Evolutionary conservation across 1,140 invertebrate species (phyloP).

Genomic region (Galendromus occidentalis): DNA sequence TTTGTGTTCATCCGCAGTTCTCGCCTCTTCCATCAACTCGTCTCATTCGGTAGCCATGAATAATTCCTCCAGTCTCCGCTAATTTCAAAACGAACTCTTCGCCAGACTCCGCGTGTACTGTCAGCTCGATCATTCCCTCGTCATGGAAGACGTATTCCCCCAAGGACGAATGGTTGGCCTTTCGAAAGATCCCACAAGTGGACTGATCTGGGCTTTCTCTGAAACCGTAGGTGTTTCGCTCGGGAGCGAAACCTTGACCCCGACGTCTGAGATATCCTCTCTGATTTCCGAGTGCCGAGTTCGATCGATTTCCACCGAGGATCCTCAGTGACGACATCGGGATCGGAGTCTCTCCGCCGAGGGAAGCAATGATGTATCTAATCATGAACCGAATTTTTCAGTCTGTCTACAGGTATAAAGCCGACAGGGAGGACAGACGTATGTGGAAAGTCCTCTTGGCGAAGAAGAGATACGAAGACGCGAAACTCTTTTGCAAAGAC

Average conservation of each 20-base stretch:
- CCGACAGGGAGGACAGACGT: conserved; percentile 62
- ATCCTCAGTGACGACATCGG: no score
- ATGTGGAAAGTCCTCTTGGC: conserved; percentile 73
- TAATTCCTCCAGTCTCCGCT: not conserved
- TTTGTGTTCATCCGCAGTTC: conserved; percentile 19
- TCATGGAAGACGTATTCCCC: conserved; percentile 15
- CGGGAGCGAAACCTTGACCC: no score
- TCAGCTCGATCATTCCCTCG: not conserved
- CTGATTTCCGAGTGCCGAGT: no score
- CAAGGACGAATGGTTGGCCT: conserved; percentile 61
- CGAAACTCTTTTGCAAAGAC: conserved; percentile 52
- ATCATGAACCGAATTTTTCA: conserved; percentile 19
- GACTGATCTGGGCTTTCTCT: conserved; percentile 64
- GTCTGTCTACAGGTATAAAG: conserved; percentile 63
- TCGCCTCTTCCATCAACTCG: no score
- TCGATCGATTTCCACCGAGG: no score
- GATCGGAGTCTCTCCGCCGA: no score
- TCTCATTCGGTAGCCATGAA: not conserved
- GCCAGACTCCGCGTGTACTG: conserved; percentile 13
- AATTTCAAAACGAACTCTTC: conserved; percentile 32
- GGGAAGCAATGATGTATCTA: no score
- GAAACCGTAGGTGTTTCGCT: conserved; percentile 29
- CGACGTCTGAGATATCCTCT: no score
- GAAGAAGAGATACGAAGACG: conserved; percentile 63
- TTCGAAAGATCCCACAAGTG: conserved; percentile 53